Base-by-base conservation (phyloP, 2,888 invertebrate genomes). In the Caenorhabditis virilis region DNA sequence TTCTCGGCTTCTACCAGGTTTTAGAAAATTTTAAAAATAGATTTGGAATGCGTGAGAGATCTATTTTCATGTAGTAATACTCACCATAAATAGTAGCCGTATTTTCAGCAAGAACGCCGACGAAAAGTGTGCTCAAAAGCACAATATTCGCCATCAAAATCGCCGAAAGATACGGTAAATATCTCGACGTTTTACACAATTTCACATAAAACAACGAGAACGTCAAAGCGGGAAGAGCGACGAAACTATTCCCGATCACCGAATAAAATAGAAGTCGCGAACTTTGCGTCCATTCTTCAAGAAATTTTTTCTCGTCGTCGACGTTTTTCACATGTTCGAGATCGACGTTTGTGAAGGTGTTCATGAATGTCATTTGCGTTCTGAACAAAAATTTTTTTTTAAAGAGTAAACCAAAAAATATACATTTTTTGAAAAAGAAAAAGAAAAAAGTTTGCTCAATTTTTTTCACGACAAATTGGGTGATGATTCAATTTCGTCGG, bases 141-240 rank as follows among this genome's bases (percentile, higher is more conserved):
- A 73, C 51, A 18, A 73, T 59, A 25, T 73, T 70, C 20, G 63
- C 73, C 16, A 63, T 43, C 13, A 69, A 67, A 42, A 73, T 73
- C 20, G 67, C 69, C 23, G 55, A 60, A 53, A 73, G 51, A 47
- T 64, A 73, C 3, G 66, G 65, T 45, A 63, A 68, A 41, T 61
- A 70, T 23, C 67, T 62, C 11, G 64, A 67, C n/a, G 53, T 73
- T 39, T 64, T 46, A 46, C 57, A 43, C 26, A 59, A 51, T 51
- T 38, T 51, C 46, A 63, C 39, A 30, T 58, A 22, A 42, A 57
- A 43, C 58, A 66, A 16, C 36, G 58, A 53, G 20, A 55, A 23
- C 13, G 60, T 33, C 2, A 72, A 48, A 6, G 66, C 63, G 9
- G 72, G 72, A 1, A 72, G 59, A 16, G 72, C 69, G 16, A 72